Base-by-base conservation (phyloP, 2,888 invertebrate genomes). In the Thumatha senex region DNA sequence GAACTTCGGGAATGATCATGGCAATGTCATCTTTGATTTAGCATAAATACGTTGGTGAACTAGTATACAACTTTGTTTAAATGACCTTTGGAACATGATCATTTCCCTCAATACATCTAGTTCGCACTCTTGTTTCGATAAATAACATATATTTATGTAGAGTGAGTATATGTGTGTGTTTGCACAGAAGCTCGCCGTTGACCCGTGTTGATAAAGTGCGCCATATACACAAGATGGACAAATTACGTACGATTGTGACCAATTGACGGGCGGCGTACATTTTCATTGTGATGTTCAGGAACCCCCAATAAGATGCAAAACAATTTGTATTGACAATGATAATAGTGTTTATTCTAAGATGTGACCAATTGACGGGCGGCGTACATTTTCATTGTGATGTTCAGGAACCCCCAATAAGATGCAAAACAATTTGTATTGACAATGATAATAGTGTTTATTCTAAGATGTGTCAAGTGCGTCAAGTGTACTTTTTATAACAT, bases 341-440 rank as follows among this genome's bases (percentile, higher is more conserved):
- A 4, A 4, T 2, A 24, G 5, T 24, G 18, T 24, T 24, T 24
- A 24, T 24, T 24, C 18, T 24, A 24, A 4, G 18, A 4, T 5
- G 74, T 60, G 63, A 66, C 59, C 76, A 80, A 82, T 82, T 80
- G 79, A 65, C 50, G 51, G 50, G 74, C 67, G 67, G 57, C 53
- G 56, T 51, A 69, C 65, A 54, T 56, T 56, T 56, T 54, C 43
- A 56, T 68, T 52, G 46, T 47, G 57, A 52, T 44, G 43, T 53
- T 51, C 46, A 50, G 40, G 63, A 58, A 44, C 50, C 54, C 43
- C 52, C 52, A 34, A 12, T 47, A 56, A 36, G 51, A 62, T 61
- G 67, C 64, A 54, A 61, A 66, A 58, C 66, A 64, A 67, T 67
- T 67, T 11, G 18, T 0, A 39, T 10, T 39, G 55, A 63, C 29